A percentile compares a stretch with the other conserved stretches of the same genome.
phyloP scores from a whole-genome alignment of 2,888 invertebrate species.

The Oligia strigilis region DNA sequence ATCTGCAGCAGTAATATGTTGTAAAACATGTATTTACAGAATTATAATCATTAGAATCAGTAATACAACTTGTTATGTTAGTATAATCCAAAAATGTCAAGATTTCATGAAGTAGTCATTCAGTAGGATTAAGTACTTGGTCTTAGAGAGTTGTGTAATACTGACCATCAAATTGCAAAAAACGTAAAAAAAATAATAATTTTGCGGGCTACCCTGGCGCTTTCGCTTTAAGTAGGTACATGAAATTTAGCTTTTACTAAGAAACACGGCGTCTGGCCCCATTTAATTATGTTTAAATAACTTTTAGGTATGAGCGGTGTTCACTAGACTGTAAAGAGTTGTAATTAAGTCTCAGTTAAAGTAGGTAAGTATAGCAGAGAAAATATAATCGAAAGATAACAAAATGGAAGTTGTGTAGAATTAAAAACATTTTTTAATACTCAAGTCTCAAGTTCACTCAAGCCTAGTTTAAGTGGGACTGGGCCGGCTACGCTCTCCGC shows the following conservation, averaged over 20 bases:
- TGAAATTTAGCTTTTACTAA: slow-evolving; percentile 13
- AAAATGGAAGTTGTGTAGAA: neutral
- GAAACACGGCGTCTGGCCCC: slow-evolving; percentile 15
- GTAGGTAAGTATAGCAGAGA: neutral
- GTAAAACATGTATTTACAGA: no score
- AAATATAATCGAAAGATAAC: neutral
- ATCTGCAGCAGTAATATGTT: no score
- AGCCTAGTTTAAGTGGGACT: neutral
- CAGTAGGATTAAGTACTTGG: no score
- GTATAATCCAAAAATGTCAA: no score
- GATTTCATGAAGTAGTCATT: no score
- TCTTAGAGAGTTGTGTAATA: no score
- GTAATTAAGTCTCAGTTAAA: slow-evolving; percentile 10
- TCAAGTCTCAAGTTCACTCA: neutral
- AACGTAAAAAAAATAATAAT: neutral
- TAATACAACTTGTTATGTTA: no score
- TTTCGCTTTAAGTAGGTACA: neutral
- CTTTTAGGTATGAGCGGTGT: slow-evolving; percentile 15
- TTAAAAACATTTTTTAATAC: neutral
- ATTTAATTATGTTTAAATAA: slow-evolving; percentile 8
- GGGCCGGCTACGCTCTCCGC: neutral
- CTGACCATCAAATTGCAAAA: neutral
- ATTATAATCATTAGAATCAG: no score
- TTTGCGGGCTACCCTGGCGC: neutral
- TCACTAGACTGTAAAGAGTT: slow-evolving; percentile 25